These are phyloP conservation scores for Avahi laniger DNA, from an alignment of 2,797 vertebrate species.

Conservation along the genomic window DNA sequence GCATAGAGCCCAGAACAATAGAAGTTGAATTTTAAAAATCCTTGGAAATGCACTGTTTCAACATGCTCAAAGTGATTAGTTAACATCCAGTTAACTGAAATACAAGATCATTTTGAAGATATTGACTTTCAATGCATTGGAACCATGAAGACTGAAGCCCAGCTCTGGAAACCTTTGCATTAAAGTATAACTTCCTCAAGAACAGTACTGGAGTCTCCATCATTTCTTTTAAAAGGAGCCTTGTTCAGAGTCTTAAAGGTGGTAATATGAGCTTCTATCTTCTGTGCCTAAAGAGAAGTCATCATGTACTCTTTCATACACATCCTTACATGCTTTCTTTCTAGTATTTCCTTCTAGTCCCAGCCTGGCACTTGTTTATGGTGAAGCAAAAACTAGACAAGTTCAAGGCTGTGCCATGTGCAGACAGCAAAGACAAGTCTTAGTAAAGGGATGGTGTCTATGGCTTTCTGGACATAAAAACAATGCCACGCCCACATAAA, in stretches of 20 bases:
- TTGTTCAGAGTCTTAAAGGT: background rate
- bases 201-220: background rate
- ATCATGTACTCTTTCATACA: background rate
- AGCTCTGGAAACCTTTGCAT: background rate
- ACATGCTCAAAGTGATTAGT: background rate
- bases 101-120: background rate
- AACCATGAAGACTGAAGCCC: background rate
- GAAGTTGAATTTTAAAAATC: background rate
- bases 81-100: background rate
- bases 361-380: background rate
- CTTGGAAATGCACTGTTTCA: background rate
- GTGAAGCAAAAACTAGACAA: background rate
- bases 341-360: background rate
- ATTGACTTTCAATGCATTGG: background rate
- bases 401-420: background rate
- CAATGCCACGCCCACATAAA: background rate
- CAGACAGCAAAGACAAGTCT: background rate
- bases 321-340: background rate
- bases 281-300: background rate
- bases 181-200: background rate
- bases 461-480: background rate
- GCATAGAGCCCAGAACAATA: background rate
- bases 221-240: background rate
- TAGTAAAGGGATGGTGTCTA: background rate
- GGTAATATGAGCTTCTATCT: background rate